Percentiles rank a stretch among this genome's conserved stretches.
These are phyloP conservation scores for Zygothrica quintamaculata DNA, from an alignment of 2,888 invertebrate species.

Conservation along the genomic window DNA sequence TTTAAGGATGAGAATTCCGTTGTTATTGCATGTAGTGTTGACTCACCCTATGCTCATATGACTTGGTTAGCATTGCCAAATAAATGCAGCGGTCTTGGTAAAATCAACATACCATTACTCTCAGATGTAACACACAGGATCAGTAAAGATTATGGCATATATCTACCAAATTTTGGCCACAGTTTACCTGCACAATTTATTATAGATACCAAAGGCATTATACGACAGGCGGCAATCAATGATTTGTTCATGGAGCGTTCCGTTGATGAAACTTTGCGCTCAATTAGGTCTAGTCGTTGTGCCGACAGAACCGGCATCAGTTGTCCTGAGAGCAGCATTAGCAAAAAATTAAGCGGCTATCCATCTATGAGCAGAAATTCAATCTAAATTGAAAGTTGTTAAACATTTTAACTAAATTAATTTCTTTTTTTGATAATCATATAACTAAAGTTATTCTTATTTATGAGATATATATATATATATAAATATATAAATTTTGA, in stretches of 20 bases:
- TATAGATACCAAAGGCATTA: constrained; percentile 18
- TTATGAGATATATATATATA: neutral
- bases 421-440: no score
- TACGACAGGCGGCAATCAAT: constrained; percentile 25
- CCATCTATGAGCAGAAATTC: neutral
- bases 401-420: no score
- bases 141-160: constrained; percentile 18
- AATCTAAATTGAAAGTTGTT: neutral
- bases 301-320: constrained; percentile 7
- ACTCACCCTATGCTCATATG: constrained; percentile 19
- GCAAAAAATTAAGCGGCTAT: neutral
- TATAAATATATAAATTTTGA: constrained; percentile 44
- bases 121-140: constrained; percentile 21
- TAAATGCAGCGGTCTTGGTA: constrained; percentile 3
- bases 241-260: constrained; percentile 21
- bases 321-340: neutral
- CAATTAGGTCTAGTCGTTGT: constrained; percentile 17
- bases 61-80: constrained; percentile 19
- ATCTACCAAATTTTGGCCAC: constrained; percentile 18
- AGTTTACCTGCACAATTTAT: constrained; percentile 27
- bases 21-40: constrained; percentile 25
- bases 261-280: constrained; percentile 25
- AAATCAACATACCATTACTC: constrained; percentile 17
- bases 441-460: neutral
- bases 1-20: constrained; percentile 3